Base-by-base conservation (phyloP, 1,140 invertebrate species). In the Brachionus paranguensis region DNA sequence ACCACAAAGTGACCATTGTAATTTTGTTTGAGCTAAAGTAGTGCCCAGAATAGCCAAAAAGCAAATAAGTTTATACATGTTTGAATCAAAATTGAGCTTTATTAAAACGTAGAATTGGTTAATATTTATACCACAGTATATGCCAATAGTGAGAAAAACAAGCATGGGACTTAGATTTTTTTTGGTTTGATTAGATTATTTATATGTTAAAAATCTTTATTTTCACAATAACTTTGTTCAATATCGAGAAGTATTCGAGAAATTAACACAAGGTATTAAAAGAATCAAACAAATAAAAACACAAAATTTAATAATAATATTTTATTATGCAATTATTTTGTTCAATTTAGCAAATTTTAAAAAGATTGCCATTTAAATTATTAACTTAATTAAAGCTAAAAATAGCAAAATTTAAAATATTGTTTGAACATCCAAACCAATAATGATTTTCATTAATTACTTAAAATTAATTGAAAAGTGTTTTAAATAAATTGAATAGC, bases 1-100 rank as follows among this genome's bases (percentile, higher is more conserved):
- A 81, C 78, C 78, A 37, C 78, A 81, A 24, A 81, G n/a, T 12
- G 78, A 65, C 78, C 78, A 81, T 43, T 68, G 53, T 20, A 81
- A 29, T 17, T 43, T 81, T 60, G 53, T 64, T 68, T 81, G 53
- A 41, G 78, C 78, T 11, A 43, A 81, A 64, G 53, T 20, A 7
- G 14, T n/a, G 33, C 50, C 41, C 41, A 81, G 12, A 17, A 64
- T 11, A 68, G 50, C 78, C 20, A 68, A 60, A 45, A 81, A 81
- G 17, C n/a, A 60, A 64, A 81, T 41, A 12, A 81, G 12, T 64
- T 60, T 81, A 24, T 33, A 64, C 78, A 81, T 81, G 17, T 33
- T 68, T 79, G 17, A 68, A 60, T 20, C n/a, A 20, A 60, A 60
- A 60, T 24, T 60, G 2, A 60, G 17, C 8, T 8, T 60, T 37